Evolutionary conservation across 2,888 invertebrate species (phyloP).

Genomic region (Nomada hirtipes): DNA sequence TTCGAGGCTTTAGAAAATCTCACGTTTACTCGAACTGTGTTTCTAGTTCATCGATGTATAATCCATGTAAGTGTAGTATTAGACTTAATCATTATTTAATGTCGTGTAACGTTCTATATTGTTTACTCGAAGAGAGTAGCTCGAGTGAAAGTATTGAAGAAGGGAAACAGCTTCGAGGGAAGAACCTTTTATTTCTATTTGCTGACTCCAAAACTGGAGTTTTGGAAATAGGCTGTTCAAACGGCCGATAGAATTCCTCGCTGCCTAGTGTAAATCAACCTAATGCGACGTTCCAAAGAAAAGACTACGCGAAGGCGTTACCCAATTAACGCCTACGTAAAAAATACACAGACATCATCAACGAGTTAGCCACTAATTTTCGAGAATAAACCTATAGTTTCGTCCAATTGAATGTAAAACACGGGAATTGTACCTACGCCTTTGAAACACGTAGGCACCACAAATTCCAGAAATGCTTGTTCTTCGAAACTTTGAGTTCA

Average conservation of each 20-base stretch:
- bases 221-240: conserved; percentile 2
- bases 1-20: too few species aligned
- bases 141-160: neutral
- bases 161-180: too few species aligned
- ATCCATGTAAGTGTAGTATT: too few species aligned
- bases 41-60: too few species aligned
- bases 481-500: too few species aligned
- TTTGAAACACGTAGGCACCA: neutral
- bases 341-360: neutral
- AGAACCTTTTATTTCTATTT: neutral
- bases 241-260: neutral
- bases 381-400: neutral
- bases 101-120: neutral
- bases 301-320: neutral
- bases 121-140: neutral
- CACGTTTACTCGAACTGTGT: too few species aligned
- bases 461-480: too few species aligned
- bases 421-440: neutral
- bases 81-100: too few species aligned
- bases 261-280: neutral
- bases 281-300: neutral
- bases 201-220: neutral
- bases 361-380: conserved; percentile 6
- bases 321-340: conserved; percentile 8
- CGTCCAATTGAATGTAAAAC: neutral